Percentiles rank a stretch among this genome's conserved stretches.
Evolutionary conservation across 2,113 vertebrate genomes (phyloP).

Genomic region (Phalacrocorax pelagicus): DNA sequence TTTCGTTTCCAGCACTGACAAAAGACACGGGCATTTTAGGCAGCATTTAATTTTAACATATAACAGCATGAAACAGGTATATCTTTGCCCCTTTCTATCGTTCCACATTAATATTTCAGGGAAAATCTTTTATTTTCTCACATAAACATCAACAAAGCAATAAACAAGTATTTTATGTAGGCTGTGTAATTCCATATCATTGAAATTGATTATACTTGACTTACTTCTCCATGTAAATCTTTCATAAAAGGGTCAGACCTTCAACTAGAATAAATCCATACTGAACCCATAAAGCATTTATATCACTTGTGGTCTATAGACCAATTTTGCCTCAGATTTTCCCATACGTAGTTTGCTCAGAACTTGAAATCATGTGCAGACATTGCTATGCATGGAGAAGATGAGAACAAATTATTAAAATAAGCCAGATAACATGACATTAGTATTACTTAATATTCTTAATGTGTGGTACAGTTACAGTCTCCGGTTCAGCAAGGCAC

Average conservation of each 20-base stretch:
- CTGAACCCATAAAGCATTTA: neutral
- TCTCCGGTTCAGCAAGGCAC: neutral
- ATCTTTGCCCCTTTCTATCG: neutral
- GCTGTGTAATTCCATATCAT: neutral
- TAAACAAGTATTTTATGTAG: neutral
- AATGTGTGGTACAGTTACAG: neutral
- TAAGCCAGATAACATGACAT: neutral
- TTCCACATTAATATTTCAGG: slow-evolving; percentile 15
- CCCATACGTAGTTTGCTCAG: neutral
- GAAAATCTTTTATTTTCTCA: slow-evolving; percentile 27
- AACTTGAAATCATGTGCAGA: neutral
- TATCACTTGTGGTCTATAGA: neutral
- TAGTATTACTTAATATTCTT: neutral
- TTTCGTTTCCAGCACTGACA: neutral
- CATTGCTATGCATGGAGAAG: neutral
- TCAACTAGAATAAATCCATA: neutral
- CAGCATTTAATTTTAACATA: neutral
- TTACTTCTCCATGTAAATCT: slow-evolving; percentile 2
- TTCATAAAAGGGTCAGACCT: slow-evolving; percentile 20
- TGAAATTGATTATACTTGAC: slow-evolving; percentile 7
- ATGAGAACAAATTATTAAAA: neutral
- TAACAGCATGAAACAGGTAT: neutral
- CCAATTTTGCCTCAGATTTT: neutral
- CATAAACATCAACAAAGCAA: slow-evolving; percentile 3
- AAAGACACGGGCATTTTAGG: neutral